Evolutionary conservation across 1,140 invertebrate species (phyloP).

Genomic region (Drosophila busckii): DNA sequence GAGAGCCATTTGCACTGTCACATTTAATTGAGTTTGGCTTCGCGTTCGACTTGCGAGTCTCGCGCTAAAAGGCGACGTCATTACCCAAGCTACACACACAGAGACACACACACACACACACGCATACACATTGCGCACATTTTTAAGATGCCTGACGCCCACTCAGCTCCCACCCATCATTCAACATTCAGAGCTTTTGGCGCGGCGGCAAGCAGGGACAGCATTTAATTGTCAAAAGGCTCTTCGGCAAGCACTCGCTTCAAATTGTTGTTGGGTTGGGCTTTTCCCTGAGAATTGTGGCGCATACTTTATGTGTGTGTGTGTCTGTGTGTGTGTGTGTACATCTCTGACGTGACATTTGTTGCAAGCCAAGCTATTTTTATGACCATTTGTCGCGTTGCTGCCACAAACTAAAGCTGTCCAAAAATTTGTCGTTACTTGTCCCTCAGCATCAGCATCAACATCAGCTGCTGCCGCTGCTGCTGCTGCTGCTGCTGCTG

Average conservation of each 20-base stretch:
- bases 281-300: neutral
- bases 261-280: neutral
- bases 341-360: constrained; percentile 40
- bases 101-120: neutral
- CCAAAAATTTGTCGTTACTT: constrained; percentile 15
- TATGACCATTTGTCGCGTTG: constrained; percentile 26
- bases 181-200: constrained; percentile 1
- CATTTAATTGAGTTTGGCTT: constrained; percentile 73
- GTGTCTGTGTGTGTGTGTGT: neutral
- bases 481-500: neutral
- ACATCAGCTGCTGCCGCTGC: neutral
- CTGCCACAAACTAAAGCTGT: neutral
- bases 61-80: constrained; percentile 71
- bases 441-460: constrained; percentile 1
- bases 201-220: constrained; percentile 35
- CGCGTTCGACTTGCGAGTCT: too few relatives aligned
- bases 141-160: constrained; percentile 55
- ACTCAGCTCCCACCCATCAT: neutral
- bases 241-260: constrained; percentile 28
- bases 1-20: constrained; percentile 66
- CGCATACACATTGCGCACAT: constrained; percentile 41
- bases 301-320: neutral
- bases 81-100: constrained; percentile 30
- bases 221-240: constrained; percentile 74
- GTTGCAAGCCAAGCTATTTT: constrained; percentile 49